phyloP scores from a whole-genome alignment of 2,113 vertebrate species.

The Ranitomeya imitator region DNA sequence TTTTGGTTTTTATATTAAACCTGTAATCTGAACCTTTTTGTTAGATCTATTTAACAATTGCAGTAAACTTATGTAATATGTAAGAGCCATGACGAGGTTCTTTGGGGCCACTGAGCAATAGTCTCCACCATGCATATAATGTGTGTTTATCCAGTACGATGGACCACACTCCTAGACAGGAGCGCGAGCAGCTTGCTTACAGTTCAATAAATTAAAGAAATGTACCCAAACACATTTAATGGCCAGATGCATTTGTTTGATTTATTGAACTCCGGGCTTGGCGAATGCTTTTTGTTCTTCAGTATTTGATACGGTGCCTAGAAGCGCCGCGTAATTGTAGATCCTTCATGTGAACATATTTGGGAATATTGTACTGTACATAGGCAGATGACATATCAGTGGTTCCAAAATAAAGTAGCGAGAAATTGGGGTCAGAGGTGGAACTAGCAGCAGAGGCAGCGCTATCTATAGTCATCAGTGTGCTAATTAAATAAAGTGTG shows the following conservation, averaged over 20 bases:
- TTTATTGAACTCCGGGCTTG: constrained; percentile 35
- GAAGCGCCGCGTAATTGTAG: not conserved
- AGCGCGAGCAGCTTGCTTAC: constrained; percentile 4
- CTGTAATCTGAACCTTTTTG: too few species aligned
- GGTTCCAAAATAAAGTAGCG: too few species aligned
- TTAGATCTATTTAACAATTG: not conserved
- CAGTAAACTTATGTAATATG: not conserved
- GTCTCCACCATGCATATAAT: not conserved
- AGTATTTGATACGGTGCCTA: constrained; percentile 40
- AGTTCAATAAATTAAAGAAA: constrained; percentile 47
- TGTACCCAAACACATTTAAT: constrained; percentile 42
- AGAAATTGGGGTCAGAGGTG: too few species aligned
- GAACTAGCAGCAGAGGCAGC: too few species aligned
- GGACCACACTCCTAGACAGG: not conserved
- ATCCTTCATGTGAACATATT: constrained; percentile 32
- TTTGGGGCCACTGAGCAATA: not conserved
- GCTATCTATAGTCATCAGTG: too few species aligned
- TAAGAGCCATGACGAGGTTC: not conserved
- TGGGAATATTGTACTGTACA: constrained; percentile 13
- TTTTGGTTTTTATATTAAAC: too few species aligned
- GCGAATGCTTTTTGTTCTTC: constrained; percentile 39
- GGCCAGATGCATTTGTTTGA: constrained; percentile 48
- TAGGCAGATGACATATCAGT: not conserved
- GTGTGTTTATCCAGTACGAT: constrained; percentile 6
- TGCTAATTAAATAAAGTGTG: too few species aligned